These are phyloP conservation scores for Eulacestoma nigropectus DNA, from an alignment of 2,113 vertebrate species.

Conservation along the genomic window DNA sequence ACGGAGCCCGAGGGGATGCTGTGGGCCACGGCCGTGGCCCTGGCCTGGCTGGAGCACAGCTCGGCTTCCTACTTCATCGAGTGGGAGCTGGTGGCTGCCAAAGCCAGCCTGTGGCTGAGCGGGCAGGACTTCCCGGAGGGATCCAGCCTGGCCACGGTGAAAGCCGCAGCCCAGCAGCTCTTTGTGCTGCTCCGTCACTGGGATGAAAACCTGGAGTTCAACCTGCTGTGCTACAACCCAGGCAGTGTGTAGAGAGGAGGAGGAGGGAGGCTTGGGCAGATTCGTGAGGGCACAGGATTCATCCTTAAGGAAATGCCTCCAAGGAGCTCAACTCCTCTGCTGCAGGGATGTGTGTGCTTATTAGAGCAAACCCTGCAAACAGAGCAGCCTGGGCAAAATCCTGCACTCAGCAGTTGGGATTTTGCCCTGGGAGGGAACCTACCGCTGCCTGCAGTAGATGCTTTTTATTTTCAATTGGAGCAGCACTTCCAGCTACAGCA, in stretches of 20 bases:
- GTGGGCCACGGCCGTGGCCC: slow-evolving; percentile 90
- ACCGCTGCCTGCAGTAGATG: not conserved
- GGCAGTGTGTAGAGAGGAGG: slow-evolving; percentile 73
- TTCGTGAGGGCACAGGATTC: not conserved
- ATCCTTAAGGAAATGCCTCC: not conserved
- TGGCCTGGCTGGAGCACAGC: slow-evolving; percentile 96
- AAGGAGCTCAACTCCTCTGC: not conserved
- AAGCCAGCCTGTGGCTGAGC: slow-evolving; percentile 87
- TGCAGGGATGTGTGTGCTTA: not conserved
- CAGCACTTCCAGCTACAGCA: not conserved
- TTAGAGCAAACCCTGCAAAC: not conserved
- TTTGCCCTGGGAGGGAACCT: not conserved
- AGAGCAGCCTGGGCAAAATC: not conserved
- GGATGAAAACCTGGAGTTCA: slow-evolving; percentile 94
- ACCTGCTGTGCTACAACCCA: slow-evolving; percentile 94
- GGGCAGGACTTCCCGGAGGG: slow-evolving; percentile 82
- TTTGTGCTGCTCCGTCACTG: slow-evolving; percentile 96
- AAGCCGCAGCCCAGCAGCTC: slow-evolving; percentile 88
- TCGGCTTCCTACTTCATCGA: slow-evolving; percentile 88
- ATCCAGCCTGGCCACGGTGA: slow-evolving; percentile 74
- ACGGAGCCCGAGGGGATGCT: slow-evolving; percentile 79
- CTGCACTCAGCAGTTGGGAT: not conserved
- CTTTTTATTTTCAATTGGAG: not conserved
- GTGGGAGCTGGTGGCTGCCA: slow-evolving; percentile 94
- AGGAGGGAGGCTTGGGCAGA: not conserved